phyloP scores from a whole-genome alignment of 2,888 invertebrate species.

The Dynastes tityus region DNA sequence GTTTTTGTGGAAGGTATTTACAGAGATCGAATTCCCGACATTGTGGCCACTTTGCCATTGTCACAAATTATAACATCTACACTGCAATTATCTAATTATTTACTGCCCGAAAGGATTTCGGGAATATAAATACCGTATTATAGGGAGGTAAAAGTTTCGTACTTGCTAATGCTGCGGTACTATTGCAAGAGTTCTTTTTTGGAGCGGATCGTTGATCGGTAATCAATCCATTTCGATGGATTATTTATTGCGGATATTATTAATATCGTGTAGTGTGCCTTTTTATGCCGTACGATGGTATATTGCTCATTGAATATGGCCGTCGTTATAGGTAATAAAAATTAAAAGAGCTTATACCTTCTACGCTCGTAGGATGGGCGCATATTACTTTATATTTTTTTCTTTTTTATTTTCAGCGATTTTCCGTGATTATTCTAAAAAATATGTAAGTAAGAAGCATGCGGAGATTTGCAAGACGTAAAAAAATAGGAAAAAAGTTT shows the following conservation, averaged over 20 bases:
- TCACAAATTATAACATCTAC: slow-evolving; percentile 63
- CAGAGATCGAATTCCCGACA: slow-evolving; percentile 66
- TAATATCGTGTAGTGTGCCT: slow-evolving; percentile 24
- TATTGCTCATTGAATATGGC: slow-evolving; percentile 6
- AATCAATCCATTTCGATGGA: slow-evolving; percentile 35
- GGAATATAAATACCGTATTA: slow-evolving; percentile 30
- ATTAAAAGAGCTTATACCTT: slow-evolving; percentile 14
- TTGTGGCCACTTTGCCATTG: slow-evolving; percentile 64
- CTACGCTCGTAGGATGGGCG: neutral
- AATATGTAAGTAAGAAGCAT: too few species aligned
- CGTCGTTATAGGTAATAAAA: slow-evolving; percentile 8
- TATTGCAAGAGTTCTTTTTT: slow-evolving; percentile 1
- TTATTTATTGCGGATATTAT: slow-evolving; percentile 40
- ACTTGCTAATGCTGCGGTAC: neutral
- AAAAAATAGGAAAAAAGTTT: too few species aligned
- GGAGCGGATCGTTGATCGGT: slow-evolving; percentile 9
- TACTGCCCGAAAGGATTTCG: slow-evolving; percentile 52
- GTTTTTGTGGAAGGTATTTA: slow-evolving; percentile 65
- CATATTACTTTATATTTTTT: neutral
- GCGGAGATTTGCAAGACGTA: too few species aligned
- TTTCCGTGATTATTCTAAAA: too few species aligned
- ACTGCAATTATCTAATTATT: slow-evolving; percentile 56
- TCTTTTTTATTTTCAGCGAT: too few species aligned
- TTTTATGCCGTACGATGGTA: slow-evolving; percentile 11
- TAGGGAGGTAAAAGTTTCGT: neutral